Evolutionary conservation across 2,113 vertebrate genomes (phyloP).

Genomic region (Corapipo altera): DNA sequence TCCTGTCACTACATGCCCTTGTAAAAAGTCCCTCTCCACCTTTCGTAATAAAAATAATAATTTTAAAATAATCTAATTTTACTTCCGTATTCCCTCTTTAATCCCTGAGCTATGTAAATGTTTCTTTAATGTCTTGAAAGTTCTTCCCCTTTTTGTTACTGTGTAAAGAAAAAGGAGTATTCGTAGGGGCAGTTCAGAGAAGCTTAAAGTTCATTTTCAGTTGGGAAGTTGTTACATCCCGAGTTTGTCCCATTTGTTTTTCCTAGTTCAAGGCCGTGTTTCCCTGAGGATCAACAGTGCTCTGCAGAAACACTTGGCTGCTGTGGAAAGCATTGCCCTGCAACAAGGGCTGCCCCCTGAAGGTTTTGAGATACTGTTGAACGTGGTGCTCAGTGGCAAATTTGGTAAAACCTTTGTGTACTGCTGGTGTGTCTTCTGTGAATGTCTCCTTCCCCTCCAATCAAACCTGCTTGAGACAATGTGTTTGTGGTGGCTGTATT

Average conservation of each 20-base stretch:
- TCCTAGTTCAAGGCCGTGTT: constrained; percentile 72
- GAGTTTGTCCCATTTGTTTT: background rate
- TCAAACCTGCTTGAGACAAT: background rate
- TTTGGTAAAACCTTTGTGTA: constrained; percentile 77
- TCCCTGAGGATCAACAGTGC: constrained; percentile 61
- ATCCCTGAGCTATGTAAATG: background rate
- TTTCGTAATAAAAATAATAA: background rate
- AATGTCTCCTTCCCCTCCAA: background rate
- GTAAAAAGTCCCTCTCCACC: background rate
- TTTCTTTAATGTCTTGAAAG: background rate
- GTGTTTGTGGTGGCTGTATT: background rate
- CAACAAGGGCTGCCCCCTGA: constrained; percentile 82
- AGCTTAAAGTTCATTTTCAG: background rate
- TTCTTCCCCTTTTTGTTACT: background rate
- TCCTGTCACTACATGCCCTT: background rate
- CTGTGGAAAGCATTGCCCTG: constrained; percentile 81
- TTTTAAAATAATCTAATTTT: background rate
- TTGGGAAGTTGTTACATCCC: background rate
- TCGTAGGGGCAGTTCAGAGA: background rate
- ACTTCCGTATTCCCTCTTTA: background rate
- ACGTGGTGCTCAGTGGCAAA: constrained; percentile 83
- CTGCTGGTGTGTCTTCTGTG: background rate
- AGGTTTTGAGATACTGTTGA: constrained; percentile 80
- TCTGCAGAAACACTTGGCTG: constrained; percentile 77
- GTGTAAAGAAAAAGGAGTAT: background rate